These are phyloP conservation scores for Phytoseiulus persimilis DNA, from an alignment of 2,888 invertebrate genomes.

Conservation along the genomic window DNA sequence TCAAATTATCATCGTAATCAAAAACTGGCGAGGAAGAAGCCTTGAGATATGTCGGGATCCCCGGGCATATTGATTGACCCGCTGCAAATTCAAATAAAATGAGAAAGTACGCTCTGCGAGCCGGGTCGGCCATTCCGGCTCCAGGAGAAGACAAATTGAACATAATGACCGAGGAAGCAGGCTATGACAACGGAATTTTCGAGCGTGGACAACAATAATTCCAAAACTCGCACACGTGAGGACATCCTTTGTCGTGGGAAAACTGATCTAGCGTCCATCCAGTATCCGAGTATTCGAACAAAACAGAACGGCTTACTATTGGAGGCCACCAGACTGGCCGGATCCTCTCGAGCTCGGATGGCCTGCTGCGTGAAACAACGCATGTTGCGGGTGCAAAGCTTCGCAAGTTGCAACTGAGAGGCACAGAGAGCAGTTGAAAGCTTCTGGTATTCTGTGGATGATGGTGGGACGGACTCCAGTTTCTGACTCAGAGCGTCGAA, in stretches of 20 bases:
- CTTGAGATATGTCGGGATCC: constrained; percentile 23
- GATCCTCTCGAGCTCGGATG: constrained; percentile 44
- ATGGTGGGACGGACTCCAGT: constrained; percentile 48
- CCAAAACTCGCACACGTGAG: no score
- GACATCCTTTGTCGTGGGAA: no score
- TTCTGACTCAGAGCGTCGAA: constrained; percentile 50
- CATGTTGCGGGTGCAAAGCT: constrained; percentile 52
- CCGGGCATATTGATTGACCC: background rate
- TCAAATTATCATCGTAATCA: constrained; percentile 29
- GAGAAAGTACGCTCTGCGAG: background rate
- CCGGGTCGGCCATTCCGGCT: background rate
- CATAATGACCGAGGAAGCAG: background rate
- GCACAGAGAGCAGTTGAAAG: constrained; percentile 50
- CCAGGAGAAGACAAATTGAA: background rate
- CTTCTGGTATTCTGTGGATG: constrained; percentile 49
- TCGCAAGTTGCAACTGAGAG: constrained; percentile 50
- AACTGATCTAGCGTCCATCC: no score
- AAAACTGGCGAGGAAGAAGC: constrained; percentile 34
- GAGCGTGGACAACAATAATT: no score
- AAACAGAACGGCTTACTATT: background rate
- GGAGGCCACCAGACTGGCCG: constrained; percentile 41
- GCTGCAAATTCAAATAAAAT: background rate
- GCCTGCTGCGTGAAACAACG: constrained; percentile 50
- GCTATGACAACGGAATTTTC: background rate
- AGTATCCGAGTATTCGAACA: background rate